Base-by-base conservation (phyloP, 2,113 vertebrate species). In the Dasypus novemcinctus region DNA sequence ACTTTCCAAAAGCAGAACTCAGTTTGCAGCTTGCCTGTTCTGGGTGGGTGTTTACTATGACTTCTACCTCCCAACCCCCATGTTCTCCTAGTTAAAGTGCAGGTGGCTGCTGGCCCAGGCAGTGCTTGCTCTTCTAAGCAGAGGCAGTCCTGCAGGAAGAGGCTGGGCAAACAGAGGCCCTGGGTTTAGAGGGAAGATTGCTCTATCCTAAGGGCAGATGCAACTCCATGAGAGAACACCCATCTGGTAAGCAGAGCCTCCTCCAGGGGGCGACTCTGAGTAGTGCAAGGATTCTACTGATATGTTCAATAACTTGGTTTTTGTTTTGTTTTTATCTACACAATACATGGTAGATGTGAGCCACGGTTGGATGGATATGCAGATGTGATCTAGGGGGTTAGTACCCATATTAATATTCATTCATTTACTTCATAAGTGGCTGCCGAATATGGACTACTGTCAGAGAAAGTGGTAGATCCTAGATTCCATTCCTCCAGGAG, bases 1-100 rank as follows among this genome's bases (percentile, higher is more conserved):
- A 8, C 49, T 94, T 81, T 85, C 74, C 75, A 81, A 59, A 95
- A 94, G 82, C 90, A 93, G 29, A 76, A 38, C 7, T 82, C 72
- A 52, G 63, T 20, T 71, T 57, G 38, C 72, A 31, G 46, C 17
- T 14, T 21, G 5, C 14, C 54, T 52, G 7, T 33, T 86, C 31
- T 13, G 17, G 52, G 71, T 43, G 41, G 91, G 31, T 33, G 52
- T 59, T 46, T 74, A 61, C 61, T 87, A 0, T 27, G 33, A 61
- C 14, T 76, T 41, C 64, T 68, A 2, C 1, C 49, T 0, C 1
- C 87, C 31, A 23, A 20, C 38, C 61, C 61, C 38, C 18, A 1
- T 2, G 13, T 46, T 46, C 31, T 21, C 12, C 12, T 91, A 36
- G 83, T 41, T 46, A 36, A n/a, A 41, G 0, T 41, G 41, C 21